Conservation (phyloP, 2,797 vertebrate genomes). For the Delichon dasypus region DNA sequence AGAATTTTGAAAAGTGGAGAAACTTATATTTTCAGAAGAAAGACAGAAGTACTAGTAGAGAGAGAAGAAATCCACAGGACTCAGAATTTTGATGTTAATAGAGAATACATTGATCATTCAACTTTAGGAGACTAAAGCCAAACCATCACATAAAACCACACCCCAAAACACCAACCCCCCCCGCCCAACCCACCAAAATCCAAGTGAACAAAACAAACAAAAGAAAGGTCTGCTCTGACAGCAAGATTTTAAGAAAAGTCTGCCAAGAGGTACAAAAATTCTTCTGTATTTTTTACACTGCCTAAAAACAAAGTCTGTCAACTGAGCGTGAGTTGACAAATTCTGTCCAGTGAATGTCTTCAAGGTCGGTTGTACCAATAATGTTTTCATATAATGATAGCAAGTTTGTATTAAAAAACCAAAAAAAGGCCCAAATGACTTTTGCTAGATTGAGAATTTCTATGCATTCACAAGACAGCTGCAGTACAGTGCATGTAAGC, state of each 20-base stretch:
- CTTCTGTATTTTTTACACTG: neutral
- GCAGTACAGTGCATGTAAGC: neutral
- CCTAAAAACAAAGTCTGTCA: neutral
- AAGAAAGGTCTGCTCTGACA: neutral
- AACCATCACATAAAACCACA: neutral
- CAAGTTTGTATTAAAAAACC: neutral
- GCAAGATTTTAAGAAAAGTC: neutral
- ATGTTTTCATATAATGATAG: neutral
- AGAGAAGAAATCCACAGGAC: neutral
- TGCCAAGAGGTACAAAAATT: neutral
- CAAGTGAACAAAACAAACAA: neutral
- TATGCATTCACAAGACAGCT: neutral
- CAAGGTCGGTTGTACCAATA: neutral
- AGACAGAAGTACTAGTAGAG: neutral
- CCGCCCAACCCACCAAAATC: neutral
- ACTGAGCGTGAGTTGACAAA: neutral
- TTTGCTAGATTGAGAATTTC: neutral
- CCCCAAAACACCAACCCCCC: neutral
- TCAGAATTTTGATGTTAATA: neutral
- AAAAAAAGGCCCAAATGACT: neutral
- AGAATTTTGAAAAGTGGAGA: neutral
- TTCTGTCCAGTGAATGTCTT: neutral
- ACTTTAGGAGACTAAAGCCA: neutral
- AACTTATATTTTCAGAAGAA: neutral
- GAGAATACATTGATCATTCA: neutral